Base-by-base conservation (phyloP, 2,888 invertebrate genomes). In the Chironomus riparius region DNA sequence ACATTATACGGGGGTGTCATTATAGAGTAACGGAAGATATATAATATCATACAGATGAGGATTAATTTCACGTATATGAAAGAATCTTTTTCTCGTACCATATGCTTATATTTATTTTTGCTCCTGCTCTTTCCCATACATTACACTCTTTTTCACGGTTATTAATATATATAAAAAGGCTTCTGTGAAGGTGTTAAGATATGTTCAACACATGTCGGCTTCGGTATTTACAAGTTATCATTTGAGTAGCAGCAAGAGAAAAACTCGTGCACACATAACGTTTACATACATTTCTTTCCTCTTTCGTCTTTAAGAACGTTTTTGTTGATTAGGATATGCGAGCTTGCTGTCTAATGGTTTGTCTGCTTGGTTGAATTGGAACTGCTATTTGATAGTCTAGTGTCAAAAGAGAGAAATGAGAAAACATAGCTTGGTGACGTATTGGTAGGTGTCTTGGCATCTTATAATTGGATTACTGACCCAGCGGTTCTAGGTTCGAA, bases 111-210 rank as follows among this genome's bases (percentile, higher is more conserved):
- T 62, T 24, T 22, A 21, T 21, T 21, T 3, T 24, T 65, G 3
- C 18, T 12, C 21, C 65, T 24, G 65, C 21, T 65, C 22, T 22
- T 22, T 65, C 22, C 22, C 65, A 65, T 65, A 22, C 22, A 65
- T 22, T 65, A 65, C 18, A 24, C 65, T 65, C 65, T 65, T 21
- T 21, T 22, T 21, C 65, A 38, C 38, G 38, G 38, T 38, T 38
- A 38, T 38, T 38, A 38, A 38, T 38, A 38, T 38, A 38, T 13
- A 65, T 12, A 65, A 24, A 68, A 68, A 68, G 38, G 38, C 68
- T 28, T 28, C 24, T 68, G 68, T n/a, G 68, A 68, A 68, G 68
- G 68, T 68, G 68, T 68, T 28, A 28, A 24, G 68, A 28, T 68
- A 68, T 68, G 68, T 18, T 65, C 65, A 65, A 65, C 65, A 65